Evolutionary conservation across 2,113 vertebrate genomes (phyloP).

Genomic region (Seriola quinqueradiata): DNA sequence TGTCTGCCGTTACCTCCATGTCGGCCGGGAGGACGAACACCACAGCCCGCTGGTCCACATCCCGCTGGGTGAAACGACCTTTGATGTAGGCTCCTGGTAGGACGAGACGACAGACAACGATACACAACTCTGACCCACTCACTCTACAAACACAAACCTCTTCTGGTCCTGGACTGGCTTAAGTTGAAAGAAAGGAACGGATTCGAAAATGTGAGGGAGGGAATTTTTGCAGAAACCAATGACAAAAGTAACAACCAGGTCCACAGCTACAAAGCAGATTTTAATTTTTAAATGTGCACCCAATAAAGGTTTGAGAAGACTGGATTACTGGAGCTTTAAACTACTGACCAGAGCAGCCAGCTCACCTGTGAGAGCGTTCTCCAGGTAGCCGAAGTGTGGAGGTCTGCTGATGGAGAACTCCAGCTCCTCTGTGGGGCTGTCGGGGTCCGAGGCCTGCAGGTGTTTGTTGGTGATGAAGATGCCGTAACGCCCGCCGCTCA

Average conservation of each 20-base stretch:
- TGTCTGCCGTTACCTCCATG: conserved; percentile 78
- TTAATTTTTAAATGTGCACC: too few relatives aligned
- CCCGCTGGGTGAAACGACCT: conserved; percentile 78
- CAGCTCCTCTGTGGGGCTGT: conserved; percentile 76
- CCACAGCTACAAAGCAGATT: too few relatives aligned
- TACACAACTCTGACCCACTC: not conserved
- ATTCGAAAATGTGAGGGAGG: not conserved
- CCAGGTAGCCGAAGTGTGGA: conserved; percentile 78
- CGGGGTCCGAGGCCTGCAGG: conserved; percentile 68
- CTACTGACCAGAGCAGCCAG: not conserved
- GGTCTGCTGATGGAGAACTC: conserved; percentile 75
- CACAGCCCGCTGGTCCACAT: conserved; percentile 78
- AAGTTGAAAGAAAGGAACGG: too few relatives aligned
- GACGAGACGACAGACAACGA: not conserved
- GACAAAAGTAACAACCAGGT: not conserved
- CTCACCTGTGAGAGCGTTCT: conserved; percentile 78
- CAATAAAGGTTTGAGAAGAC: too few relatives aligned
- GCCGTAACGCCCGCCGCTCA: conserved; percentile 61
- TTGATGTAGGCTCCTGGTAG: conserved; percentile 80
- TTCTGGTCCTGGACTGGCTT: not conserved
- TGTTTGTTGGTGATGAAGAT: conserved; percentile 75
- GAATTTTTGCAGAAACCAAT: not conserved
- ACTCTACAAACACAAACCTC: not conserved
- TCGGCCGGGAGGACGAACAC: conserved; percentile 76
- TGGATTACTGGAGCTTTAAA: too few relatives aligned